Conservation (phyloP, 2,888 invertebrate species). For the Dorcus hopei region DNA sequence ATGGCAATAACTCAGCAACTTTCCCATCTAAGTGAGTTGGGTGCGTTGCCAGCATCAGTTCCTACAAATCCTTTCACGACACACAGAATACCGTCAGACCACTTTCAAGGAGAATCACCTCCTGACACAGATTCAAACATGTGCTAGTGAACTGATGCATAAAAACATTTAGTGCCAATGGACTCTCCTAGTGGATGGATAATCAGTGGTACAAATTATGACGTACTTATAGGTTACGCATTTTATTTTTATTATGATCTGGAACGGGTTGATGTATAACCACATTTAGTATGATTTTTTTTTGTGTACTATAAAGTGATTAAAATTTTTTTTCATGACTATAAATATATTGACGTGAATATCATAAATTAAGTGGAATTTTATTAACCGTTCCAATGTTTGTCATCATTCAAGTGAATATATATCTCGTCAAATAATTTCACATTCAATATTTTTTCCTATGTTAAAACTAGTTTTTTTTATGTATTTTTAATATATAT, state of each 20-base stretch:
- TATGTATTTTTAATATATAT: no score
- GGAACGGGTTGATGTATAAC: background rate
- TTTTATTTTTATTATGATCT: background rate
- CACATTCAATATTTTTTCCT: no score
- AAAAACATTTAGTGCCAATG: slow-evolving; percentile 22
- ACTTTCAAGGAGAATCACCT: slow-evolving; percentile 21
- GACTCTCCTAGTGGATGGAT: slow-evolving; percentile 16
- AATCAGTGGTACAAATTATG: slow-evolving; percentile 14
- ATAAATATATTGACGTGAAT: no score
- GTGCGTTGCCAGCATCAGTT: slow-evolving; percentile 27
- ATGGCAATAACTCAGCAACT: slow-evolving; percentile 78
- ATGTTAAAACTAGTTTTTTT: no score
- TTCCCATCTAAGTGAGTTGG: slow-evolving; percentile 56
- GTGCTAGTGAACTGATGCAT: slow-evolving; percentile 26
- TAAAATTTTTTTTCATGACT: no score
- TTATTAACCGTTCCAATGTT: no score
- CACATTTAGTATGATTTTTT: background rate
- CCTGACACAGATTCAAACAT: slow-evolving; percentile 29
- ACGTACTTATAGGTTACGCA: background rate
- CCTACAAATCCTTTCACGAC: slow-evolving; percentile 29
- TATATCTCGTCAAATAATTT: no score
- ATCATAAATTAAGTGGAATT: no score
- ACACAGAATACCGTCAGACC: slow-evolving; percentile 20
- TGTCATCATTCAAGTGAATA: no score
- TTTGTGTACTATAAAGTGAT: background rate